These are phyloP conservation scores for Ochlodes sylvanus DNA, from an alignment of 2,888 invertebrate species.

Conservation along the genomic window DNA sequence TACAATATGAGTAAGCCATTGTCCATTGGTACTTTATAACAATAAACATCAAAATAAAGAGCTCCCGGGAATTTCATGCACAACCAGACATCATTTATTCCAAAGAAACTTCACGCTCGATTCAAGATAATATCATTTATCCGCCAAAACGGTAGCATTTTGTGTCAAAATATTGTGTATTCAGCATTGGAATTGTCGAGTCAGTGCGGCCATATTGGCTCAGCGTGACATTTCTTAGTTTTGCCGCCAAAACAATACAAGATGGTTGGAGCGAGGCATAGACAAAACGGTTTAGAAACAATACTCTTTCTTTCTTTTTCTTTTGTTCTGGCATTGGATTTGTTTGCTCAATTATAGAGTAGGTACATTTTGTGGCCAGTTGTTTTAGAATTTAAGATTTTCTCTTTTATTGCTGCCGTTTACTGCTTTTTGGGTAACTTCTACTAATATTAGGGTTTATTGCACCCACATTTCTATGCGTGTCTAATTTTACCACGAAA, in stretches of 20 bases:
- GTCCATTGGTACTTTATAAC: conserved; percentile 2
- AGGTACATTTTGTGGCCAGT: conserved; percentile 63
- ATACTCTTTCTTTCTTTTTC: conserved; percentile 52
- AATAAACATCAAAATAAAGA: conserved; percentile 25
- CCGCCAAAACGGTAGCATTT: conserved; percentile 69
- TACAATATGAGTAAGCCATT: conserved; percentile 16
- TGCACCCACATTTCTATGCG: conserved; percentile 68
- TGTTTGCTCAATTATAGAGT: conserved; percentile 82
- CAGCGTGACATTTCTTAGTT: conserved; percentile 70
- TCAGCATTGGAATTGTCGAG: conserved; percentile 45
- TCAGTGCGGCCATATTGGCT: conserved; percentile 53
- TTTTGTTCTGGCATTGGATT: conserved; percentile 64
- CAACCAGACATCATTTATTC: conserved; percentile 30
- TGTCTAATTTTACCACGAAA: conserved; percentile 34
- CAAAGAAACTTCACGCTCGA: conserved; percentile 60
- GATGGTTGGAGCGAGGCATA: conserved; percentile 44
- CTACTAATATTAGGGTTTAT: conserved; percentile 63
- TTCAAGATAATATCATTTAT: conserved; percentile 66
- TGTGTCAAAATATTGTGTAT: conserved; percentile 52
- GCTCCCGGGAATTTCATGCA: conserved; percentile 36
- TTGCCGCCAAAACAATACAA: conserved; percentile 70
- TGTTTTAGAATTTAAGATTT: conserved; percentile 57
- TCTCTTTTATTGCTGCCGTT: conserved; percentile 67
- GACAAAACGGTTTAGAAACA: conserved; percentile 49
- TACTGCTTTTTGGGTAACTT: conserved; percentile 47